phyloP scores from a whole-genome alignment of 2,113 vertebrate genomes.

The Dissostichus mawsoni region DNA sequence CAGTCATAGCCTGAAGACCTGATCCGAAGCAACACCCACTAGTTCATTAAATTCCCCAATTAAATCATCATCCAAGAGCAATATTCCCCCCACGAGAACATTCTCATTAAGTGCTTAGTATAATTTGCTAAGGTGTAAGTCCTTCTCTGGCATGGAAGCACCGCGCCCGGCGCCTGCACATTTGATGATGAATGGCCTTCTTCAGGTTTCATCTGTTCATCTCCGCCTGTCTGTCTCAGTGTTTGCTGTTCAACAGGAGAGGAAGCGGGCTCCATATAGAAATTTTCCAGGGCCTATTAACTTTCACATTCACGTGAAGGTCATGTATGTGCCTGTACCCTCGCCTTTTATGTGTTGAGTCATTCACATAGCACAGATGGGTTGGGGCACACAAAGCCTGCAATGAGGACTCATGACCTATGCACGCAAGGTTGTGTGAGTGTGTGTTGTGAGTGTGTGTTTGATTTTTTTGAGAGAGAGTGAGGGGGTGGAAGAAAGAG shows the following conservation, averaged over 20 bases:
- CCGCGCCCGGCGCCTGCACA: slow-evolving; percentile 7
- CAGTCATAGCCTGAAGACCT: slow-evolving; percentile 47
- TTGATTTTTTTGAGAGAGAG: not conserved
- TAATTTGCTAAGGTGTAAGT: slow-evolving; percentile 22
- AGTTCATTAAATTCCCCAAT: slow-evolving; percentile 74
- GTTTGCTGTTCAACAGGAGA: not conserved
- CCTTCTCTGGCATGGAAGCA: slow-evolving; percentile 51
- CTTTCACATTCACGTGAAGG: slow-evolving; percentile 49
- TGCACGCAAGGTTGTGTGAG: slow-evolving; percentile 32
- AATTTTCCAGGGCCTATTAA: slow-evolving; percentile 37
- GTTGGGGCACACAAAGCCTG: slow-evolving; percentile 55
- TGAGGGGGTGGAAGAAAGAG: slow-evolving; percentile 5
- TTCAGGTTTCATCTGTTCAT: not conserved
- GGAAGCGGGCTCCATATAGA: not conserved
- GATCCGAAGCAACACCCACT: slow-evolving; percentile 49
- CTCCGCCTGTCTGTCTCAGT: not conserved
- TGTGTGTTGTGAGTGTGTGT: slow-evolving; percentile 3
- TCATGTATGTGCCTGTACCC: slow-evolving; percentile 58
- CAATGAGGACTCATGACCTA: slow-evolving; percentile 58
- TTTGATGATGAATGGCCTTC: not conserved
- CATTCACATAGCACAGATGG: slow-evolving; percentile 62
- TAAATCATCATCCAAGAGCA: slow-evolving; percentile 57
- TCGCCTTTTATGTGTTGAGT: slow-evolving; percentile 65
- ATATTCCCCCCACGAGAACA: slow-evolving; percentile 47
- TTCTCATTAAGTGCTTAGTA: slow-evolving; percentile 67